These are phyloP conservation scores for Podargus strigoides DNA, from an alignment of 2,797 vertebrate genomes.

Conservation along the genomic window DNA sequence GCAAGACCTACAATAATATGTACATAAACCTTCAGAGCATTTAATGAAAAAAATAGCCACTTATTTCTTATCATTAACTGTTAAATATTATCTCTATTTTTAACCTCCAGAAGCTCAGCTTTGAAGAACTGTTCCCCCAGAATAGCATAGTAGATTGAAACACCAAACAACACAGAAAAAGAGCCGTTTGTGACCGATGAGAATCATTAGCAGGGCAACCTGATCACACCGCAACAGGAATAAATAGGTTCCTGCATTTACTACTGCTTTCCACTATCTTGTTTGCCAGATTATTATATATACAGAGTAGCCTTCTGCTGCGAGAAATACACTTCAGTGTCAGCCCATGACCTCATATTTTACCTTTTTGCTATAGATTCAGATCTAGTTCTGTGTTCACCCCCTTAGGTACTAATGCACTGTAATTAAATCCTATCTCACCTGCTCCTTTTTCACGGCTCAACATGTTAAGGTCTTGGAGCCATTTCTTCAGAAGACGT, in stretches of 20 bases:
- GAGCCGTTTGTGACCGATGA: background rate
- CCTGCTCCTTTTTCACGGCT: constrained; percentile 51
- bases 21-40: background rate
- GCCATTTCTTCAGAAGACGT: constrained; percentile 44
- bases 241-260: background rate
- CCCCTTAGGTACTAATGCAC: constrained; percentile 40
- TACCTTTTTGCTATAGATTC: constrained; percentile 9
- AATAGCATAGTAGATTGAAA: background rate
- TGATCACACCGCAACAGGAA: background rate
- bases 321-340: background rate
- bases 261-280: background rate
- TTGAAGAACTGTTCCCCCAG: background rate
- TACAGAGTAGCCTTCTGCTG: background rate
- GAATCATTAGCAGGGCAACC: background rate
- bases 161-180: background rate
- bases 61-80: background rate
- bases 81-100: background rate
- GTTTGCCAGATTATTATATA: background rate
- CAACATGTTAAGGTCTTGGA: constrained; percentile 52
- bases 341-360: background rate
- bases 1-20: background rate
- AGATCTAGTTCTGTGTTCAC: background rate
- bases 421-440: constrained; percentile 57
- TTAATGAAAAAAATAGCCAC: background rate
- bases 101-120: background rate